phyloP scores from a whole-genome alignment of 2,888 invertebrate genomes.

The Leptopilina drosophilae region DNA sequence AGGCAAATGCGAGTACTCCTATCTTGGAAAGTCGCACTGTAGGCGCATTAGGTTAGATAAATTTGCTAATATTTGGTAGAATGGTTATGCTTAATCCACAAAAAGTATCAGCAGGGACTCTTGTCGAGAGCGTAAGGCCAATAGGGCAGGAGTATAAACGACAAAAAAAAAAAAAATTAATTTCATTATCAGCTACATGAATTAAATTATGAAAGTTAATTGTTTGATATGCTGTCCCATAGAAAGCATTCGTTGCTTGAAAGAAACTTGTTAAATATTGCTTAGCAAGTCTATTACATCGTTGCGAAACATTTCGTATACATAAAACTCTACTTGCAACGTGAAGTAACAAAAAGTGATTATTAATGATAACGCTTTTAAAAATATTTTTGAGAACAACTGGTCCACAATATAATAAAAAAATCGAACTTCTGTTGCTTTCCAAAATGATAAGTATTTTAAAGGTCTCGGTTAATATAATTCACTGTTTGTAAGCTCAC shows the following conservation, averaged over 20 bases:
- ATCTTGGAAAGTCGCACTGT: too few relatives aligned
- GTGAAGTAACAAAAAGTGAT: slow-evolving; percentile 6
- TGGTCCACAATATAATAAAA: not conserved
- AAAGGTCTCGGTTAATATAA: not conserved
- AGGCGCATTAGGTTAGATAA: too few relatives aligned
- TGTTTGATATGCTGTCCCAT: not conserved
- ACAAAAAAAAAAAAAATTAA: too few relatives aligned
- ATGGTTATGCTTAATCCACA: too few relatives aligned
- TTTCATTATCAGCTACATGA: not conserved
- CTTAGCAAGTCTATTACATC: not conserved
- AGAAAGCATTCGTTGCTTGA: not conserved
- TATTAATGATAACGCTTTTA: not conserved
- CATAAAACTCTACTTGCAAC: not conserved
- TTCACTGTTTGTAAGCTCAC: too few relatives aligned
- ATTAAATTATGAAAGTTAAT: not conserved
- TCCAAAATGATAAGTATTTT: not conserved
- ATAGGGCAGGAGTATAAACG: too few relatives aligned
- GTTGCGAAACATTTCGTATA: not conserved
- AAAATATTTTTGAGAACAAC: not conserved
- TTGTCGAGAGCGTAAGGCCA: too few relatives aligned
- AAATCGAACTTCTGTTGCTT: not conserved
- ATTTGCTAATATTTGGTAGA: too few relatives aligned
- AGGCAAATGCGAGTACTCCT: too few relatives aligned
- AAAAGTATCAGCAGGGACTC: too few relatives aligned
- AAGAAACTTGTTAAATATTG: not conserved